Conservation (phyloP, 2,797 vertebrate genomes). For the Mallotus villosus region DNA sequence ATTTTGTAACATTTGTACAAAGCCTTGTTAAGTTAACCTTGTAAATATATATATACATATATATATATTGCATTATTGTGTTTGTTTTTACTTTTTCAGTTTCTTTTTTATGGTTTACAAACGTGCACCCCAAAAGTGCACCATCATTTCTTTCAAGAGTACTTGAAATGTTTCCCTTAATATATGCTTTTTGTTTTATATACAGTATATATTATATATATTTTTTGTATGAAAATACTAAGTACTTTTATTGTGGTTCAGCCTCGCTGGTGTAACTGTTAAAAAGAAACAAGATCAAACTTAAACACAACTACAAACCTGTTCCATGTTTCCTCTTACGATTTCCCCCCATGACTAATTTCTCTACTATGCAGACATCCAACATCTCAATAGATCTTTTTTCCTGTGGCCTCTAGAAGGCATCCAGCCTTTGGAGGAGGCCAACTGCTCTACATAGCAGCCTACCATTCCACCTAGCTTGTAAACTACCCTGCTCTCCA, state of each 20-base stretch:
- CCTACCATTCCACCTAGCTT: neutral
- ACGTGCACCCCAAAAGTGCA: constrained; percentile 67
- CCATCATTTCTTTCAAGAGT: constrained; percentile 76
- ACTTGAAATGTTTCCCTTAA: constrained; percentile 81
- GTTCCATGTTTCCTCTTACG: constrained; percentile 63
- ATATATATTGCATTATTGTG: constrained; percentile 66
- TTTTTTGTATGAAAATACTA: constrained; percentile 78
- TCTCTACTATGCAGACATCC: constrained; percentile 70
- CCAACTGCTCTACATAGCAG: neutral
- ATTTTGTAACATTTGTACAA: constrained; percentile 86
- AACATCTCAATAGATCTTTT: neutral
- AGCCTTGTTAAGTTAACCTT: constrained; percentile 84
- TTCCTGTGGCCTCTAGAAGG: neutral
- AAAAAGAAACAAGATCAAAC: constrained; percentile 53
- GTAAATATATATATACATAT: constrained; percentile 72
- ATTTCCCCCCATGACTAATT: constrained; percentile 65
- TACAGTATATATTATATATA: constrained; percentile 74
- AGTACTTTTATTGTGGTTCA: constrained; percentile 72
- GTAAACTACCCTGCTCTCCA: neutral
- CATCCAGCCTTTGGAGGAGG: neutral
- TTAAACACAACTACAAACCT: constrained; percentile 53
- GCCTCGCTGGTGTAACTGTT: constrained; percentile 70
- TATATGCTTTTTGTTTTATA: constrained; percentile 76
- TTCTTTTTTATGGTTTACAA: constrained; percentile 81
- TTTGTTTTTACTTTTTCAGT: constrained; percentile 66